Evolutionary conservation across 2,113 vertebrate species (phyloP).

Genomic region (Scartelaos histophorus): DNA sequence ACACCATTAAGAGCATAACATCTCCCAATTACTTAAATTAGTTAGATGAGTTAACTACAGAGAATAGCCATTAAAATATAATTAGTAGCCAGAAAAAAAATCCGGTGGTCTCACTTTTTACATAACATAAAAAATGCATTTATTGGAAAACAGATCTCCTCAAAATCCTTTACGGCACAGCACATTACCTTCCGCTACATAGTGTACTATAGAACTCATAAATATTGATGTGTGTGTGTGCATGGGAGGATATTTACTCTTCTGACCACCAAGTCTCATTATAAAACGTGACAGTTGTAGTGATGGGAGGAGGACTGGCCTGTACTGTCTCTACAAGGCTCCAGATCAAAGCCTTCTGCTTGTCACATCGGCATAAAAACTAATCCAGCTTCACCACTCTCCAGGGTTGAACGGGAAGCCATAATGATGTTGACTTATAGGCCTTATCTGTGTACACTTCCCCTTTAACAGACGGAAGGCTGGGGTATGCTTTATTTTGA

Average conservation of each 20-base stretch:
- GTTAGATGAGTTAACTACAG: too few relatives aligned
- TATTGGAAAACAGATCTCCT: not conserved
- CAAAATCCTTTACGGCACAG: not conserved
- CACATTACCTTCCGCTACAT: not conserved
- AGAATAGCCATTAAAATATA: too few relatives aligned
- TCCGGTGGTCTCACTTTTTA: too few relatives aligned
- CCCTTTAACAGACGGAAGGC: slow-evolving; percentile 33
- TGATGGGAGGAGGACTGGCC: not conserved
- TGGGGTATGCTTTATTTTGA: slow-evolving; percentile 50
- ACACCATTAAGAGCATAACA: too few relatives aligned
- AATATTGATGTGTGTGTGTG: slow-evolving; percentile 38
- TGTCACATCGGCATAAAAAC: slow-evolving; percentile 24
- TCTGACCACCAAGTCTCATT: slow-evolving; percentile 44
- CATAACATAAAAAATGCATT: too few relatives aligned
- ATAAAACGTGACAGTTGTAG: slow-evolving; percentile 9
- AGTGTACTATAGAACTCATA: slow-evolving; percentile 11
- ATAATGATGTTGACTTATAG: slow-evolving; percentile 70
- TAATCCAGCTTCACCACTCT: slow-evolving; percentile 30
- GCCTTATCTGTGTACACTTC: slow-evolving; percentile 60
- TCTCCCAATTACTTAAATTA: too few relatives aligned
- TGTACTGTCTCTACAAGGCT: slow-evolving; percentile 10
- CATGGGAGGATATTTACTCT: slow-evolving; percentile 25
- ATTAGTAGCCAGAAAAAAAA: too few relatives aligned
- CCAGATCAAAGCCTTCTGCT: slow-evolving; percentile 44
- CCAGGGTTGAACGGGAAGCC: slow-evolving; percentile 37